Conservation (phyloP, 37 sponge, comb jelly and placozoan genomes). For the Cladorhizidae sp. region DNA sequence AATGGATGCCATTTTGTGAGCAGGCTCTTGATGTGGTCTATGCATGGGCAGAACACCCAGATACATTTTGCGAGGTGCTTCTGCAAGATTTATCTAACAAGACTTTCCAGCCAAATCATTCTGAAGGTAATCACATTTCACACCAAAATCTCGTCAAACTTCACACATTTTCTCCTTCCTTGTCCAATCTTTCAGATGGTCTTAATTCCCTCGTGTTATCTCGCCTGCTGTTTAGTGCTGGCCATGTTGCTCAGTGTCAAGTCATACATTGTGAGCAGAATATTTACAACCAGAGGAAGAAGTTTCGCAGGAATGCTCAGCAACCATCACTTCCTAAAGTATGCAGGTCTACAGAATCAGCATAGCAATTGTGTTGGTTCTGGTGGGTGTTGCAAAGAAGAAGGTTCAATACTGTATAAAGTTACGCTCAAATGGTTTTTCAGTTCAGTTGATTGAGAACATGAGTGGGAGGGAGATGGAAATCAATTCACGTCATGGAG, state of each 20-base stretch:
- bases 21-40: constrained; percentile 82
- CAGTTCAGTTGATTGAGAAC: too few species aligned
- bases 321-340: too few species aligned
- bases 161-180: neutral
- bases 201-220: constrained; percentile 37
- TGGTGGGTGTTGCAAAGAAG: too few species aligned
- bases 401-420: too few species aligned
- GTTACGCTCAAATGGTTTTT: too few species aligned
- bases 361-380: too few species aligned
- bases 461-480: too few species aligned
- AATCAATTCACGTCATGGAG: too few species aligned
- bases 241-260: constrained; percentile 61
- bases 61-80: constrained; percentile 39
- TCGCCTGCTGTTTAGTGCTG: constrained; percentile 60
- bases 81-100: constrained; percentile 40
- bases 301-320: neutral
- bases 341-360: too few species aligned
- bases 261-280: constrained; percentile 63
- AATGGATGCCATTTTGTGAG: constrained; percentile 82
- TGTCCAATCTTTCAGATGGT: neutral
- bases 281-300: constrained; percentile 11
- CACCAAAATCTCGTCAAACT: too few species aligned
- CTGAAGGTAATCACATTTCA: neutral
- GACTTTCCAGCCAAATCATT: neutral
- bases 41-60: constrained; percentile 68